Percentiles rank a stretch among this genome's conserved stretches.
phyloP scores from a whole-genome alignment of 2,888 invertebrate genomes.

The Aleiodes leptofemur region DNA sequence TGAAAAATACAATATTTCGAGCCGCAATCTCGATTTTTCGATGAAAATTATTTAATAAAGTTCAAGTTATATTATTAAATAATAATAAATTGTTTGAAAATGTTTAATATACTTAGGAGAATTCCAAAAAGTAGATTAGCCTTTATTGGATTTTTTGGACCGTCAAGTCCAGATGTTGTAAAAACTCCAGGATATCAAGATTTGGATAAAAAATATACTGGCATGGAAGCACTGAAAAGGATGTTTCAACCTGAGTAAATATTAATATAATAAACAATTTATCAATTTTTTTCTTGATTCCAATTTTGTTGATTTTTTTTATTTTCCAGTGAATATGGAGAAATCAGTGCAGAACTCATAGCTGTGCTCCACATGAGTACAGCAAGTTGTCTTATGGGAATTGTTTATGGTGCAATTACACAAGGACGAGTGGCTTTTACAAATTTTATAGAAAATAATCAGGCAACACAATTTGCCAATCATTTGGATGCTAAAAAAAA shows the following conservation, averaged over 20 bases:
- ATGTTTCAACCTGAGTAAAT: conserved; percentile 61
- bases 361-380: conserved; percentile 77
- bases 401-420: conserved; percentile 79
- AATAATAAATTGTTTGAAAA: not conserved
- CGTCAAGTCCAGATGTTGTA: not conserved
- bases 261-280: conserved; percentile 5
- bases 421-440: conserved; percentile 79
- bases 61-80: not conserved
- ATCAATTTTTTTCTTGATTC: not conserved
- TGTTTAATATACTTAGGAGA: conserved; percentile 3
- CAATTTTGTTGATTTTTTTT: not conserved
- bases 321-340: conserved; percentile 80
- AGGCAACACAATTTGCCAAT: conserved; percentile 82
- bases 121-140: conserved; percentile 27
- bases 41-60: too few species aligned
- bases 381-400: conserved; percentile 77
- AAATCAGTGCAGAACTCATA: conserved; percentile 79
- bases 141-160: conserved; percentile 12
- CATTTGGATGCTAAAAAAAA: conserved; percentile 84
- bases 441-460: conserved; percentile 84
- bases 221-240: conserved; percentile 55
- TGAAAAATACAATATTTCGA: too few species aligned
- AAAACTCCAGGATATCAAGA: conserved; percentile 36
- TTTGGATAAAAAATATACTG: conserved; percentile 39
- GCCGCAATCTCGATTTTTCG: too few species aligned